Base-by-base conservation (phyloP, 2,113 vertebrate genomes). In the Sebastes fasciatus region DNA sequence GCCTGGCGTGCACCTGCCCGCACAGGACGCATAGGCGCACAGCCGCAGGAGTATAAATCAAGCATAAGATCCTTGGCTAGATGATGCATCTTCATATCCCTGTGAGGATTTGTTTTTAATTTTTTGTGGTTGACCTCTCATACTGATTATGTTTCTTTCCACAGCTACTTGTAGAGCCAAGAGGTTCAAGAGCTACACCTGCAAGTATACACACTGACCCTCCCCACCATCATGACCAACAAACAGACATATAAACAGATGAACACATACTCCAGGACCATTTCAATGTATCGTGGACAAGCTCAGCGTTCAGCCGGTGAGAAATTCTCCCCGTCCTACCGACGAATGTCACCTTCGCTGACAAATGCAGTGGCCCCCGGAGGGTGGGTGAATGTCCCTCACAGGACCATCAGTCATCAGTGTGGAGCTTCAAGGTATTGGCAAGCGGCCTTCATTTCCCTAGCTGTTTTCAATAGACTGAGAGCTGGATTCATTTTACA, bases 71-170 rank as follows among this genome's bases (percentile, higher is more conserved):
- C 68, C 34, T 48, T 26, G 8, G 69, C 16, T 77, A 43, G 52
- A 72, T 79, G 17, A 80, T 43, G 63, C 46, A 81, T 77, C 72
- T 67, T 87, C 34, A 55, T 61, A 71, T 62, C 21, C 14, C 21
- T 79, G 8, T 75, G 79, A 83, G 48, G 65, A 76, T 62, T 74
- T 51, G 48, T 94, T 96, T 96, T 94, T 94, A 89, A 89, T 93
- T 87, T 26, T 76, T 64, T 87, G 87, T 63, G 65, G 61, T 67
- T 86, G 70, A 66, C 12, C 65, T 80, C 54, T 83, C 48, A 58
- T 52, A 72, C 67, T 90, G 55, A 89, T 82, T 16, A 9, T 58
- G 72, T 16, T 82, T 89, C 61, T 90, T 58, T 83, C 79, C 66
- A 73, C 89, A 93, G 91, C 83, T 90, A 85, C 85, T 86, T 34